These are phyloP conservation scores for Spheniscus humboldti DNA, from an alignment of 2,797 vertebrate species.

Conservation along the genomic window DNA sequence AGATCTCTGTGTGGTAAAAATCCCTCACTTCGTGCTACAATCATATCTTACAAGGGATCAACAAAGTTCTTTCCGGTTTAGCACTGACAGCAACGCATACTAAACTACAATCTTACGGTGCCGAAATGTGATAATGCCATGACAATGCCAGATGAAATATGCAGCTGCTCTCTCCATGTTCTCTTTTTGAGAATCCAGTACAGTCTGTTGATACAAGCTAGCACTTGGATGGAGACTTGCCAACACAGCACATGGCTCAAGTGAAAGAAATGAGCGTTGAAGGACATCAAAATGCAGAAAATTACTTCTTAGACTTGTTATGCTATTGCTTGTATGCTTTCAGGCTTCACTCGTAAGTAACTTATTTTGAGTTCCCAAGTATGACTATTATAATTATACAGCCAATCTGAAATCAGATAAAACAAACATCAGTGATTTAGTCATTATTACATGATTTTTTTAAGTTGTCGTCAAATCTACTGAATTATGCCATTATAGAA, in stretches of 20 bases:
- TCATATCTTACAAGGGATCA: neutral
- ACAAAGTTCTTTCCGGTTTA: neutral
- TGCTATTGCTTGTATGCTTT: neutral
- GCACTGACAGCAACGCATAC: neutral
- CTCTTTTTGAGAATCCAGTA: neutral
- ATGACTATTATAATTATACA: neutral
- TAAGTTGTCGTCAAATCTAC: neutral
- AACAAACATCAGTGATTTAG: neutral
- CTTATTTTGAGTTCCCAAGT: neutral
- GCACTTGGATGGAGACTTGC: neutral
- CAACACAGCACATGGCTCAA: neutral
- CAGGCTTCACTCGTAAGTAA: neutral
- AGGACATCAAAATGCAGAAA: neutral
- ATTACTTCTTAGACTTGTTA: neutral
- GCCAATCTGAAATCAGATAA: neutral
- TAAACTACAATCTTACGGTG: neutral
- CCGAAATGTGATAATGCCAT: rapidly evolving
- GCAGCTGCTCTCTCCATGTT: neutral
- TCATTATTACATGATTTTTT: neutral
- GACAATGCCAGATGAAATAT: neutral
- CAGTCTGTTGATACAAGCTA: neutral
- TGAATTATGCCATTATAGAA: neutral
- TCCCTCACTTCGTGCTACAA: neutral
- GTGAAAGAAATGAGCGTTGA: neutral
- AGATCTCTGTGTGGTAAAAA: neutral